A percentile compares a stretch with the other conserved stretches of the same genome.
phyloP scores from a whole-genome alignment of 2,113 vertebrate genomes.

The Gavialis gangeticus region DNA sequence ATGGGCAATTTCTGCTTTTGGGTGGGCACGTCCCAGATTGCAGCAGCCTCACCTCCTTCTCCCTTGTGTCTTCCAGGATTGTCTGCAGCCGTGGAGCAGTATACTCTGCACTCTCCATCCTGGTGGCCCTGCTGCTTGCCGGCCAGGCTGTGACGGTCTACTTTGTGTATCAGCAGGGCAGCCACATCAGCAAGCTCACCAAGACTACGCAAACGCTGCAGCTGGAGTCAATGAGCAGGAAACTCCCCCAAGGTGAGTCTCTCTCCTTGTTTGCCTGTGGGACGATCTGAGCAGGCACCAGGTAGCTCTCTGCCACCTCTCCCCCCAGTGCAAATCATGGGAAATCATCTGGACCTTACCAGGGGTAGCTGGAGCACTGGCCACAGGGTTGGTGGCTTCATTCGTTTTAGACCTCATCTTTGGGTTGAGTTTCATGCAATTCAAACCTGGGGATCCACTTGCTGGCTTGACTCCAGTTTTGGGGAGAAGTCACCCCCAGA shows the following conservation, averaged over 20 bases:
- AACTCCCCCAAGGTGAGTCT: slow-evolving; percentile 78
- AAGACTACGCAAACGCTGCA: slow-evolving; percentile 79
- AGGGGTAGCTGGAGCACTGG: background rate
- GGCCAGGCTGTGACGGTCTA: slow-evolving; percentile 91
- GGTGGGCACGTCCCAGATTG: background rate
- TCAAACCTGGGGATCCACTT: background rate
- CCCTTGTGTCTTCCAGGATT: background rate
- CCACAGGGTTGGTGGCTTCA: background rate
- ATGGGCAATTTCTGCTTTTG: accelerated
- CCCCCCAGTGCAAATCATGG: too few relatives aligned
- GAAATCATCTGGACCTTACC: background rate
- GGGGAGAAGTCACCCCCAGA: too few relatives aligned
- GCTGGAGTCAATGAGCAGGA: slow-evolving; percentile 79
- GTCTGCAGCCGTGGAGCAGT: slow-evolving; percentile 73
- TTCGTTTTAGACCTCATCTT: too few relatives aligned
- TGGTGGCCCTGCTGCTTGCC: slow-evolving; percentile 88
- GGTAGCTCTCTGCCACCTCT: background rate
- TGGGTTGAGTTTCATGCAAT: background rate
- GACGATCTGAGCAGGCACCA: background rate
- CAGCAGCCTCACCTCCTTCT: background rate
- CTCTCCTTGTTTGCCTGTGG: accelerated
- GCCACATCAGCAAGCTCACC: slow-evolving; percentile 85
- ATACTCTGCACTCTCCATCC: slow-evolving; percentile 83
- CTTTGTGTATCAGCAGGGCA: slow-evolving; percentile 86
- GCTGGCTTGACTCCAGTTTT: background rate